phyloP scores from a whole-genome alignment of 1,140 invertebrate species.

The Bradynema listronoti region DNA sequence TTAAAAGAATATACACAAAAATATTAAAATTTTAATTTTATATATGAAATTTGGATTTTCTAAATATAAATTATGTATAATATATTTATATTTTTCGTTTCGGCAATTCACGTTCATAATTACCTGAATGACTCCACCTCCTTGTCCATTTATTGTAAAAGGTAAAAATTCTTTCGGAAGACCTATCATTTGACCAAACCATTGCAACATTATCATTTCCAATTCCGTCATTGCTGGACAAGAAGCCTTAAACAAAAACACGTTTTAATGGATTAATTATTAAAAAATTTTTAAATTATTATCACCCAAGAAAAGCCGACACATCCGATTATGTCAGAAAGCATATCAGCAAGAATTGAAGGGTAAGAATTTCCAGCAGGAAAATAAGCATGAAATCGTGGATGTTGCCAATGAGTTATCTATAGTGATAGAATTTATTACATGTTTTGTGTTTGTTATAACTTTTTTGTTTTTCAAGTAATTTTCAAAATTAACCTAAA shows the following conservation, averaged over 20 bases:
- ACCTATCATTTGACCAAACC: slow-evolving; percentile 74
- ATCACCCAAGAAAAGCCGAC: slow-evolving; percentile 96
- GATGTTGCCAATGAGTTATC: slow-evolving; percentile 98
- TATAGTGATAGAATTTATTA: slow-evolving; percentile 58
- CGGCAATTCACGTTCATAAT: neutral
- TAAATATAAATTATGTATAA: too few relatives aligned
- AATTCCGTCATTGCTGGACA: slow-evolving; percentile 94
- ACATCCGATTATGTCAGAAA: slow-evolving; percentile 86
- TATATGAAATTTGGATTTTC: too few relatives aligned
- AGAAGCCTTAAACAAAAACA: slow-evolving; percentile 64
- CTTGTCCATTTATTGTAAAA: slow-evolving; percentile 60
- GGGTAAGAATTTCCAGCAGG: slow-evolving; percentile 94
- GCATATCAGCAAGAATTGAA: slow-evolving; percentile 94
- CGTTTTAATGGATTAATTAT: neutral
- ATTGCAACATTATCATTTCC: slow-evolving; percentile 91
- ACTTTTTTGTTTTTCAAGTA: neutral
- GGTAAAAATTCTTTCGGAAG: slow-evolving; percentile 63
- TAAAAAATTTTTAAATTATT: slow-evolving; percentile 63
- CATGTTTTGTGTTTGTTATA: neutral
- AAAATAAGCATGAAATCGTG: slow-evolving; percentile 96
- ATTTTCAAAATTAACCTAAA: too few relatives aligned
- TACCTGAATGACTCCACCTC: slow-evolving; percentile 65
- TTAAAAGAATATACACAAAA: neutral
- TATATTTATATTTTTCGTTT: too few relatives aligned
- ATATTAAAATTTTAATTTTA: too few relatives aligned